Evolutionary conservation across 2,888 invertebrate species (phyloP), one percentile per base, ranked within the genome.

Genomic region (Meliscaeva auricollis): DNA sequence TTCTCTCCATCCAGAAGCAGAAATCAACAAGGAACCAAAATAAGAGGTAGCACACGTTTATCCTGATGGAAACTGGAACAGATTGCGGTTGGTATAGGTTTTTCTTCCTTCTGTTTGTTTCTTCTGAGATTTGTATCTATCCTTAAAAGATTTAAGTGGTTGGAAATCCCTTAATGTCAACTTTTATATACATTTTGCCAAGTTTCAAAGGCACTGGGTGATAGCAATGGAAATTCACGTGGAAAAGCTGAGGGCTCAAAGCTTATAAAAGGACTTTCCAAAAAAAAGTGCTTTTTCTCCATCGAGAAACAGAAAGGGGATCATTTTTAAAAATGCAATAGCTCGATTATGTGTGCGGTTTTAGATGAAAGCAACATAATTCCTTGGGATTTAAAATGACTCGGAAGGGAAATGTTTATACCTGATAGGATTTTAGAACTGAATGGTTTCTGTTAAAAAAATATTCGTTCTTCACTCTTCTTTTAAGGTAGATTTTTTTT

Each of bases 51-150:
- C 35, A 38, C 35, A 11, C 30, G 35, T 48, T 66, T 50, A 50
- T 50, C 41, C 56, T 56, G 52, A 15, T 35, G 17, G 26, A 38
- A 82, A 73, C 60, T 69, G 62, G 78, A 73, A 17, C 82, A 48
- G 44, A 73, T 78, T 83, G 73, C 38, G 82, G 73, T 69, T 72
- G 66, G 22, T 66, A 35, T 52, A 32, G 4, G 13, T 54, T 35
- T 54, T 30, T 17, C 17, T 44, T 46, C 5, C 32, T 32, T 13
- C n/a, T n/a, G n/a, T 46, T 46, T 15, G 8, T 11, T 35, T 30
- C 35, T 8, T 8, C 17, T 4, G 20, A 32, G 44, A 60, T 60
- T 60, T 74, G n/a, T 64, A 64, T 62, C 74, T 35, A 22, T 32
- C n/a, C 13, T 75, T 22, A 35, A 26, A 66, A 32, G 56, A 54